Conservation (phyloP, 2,888 invertebrate species). For the Sinopyrophorus schimmeli region DNA sequence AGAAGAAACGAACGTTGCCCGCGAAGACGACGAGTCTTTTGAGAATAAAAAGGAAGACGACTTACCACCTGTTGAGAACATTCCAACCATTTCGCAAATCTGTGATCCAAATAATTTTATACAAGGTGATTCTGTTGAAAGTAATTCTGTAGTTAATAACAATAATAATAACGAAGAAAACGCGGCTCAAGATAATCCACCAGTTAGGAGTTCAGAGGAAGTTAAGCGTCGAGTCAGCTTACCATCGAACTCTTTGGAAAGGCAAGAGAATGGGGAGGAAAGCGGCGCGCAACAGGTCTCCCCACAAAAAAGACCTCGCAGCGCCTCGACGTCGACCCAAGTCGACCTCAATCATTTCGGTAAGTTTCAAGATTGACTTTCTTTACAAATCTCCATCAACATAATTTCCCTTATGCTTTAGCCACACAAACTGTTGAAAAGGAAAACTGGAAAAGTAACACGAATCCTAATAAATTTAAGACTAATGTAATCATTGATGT, state of each 20-base stretch:
- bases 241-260: conserved; percentile 54
- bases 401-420: not conserved
- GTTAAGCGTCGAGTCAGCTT: conserved; percentile 62
- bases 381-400: not conserved
- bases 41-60: conserved; percentile 21
- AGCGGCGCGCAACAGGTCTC: conserved; percentile 57
- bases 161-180: conserved; percentile 24
- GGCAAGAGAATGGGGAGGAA: conserved; percentile 49
- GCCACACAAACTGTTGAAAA: too few relatives aligned
- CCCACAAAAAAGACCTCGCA: conserved; percentile 73
- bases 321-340: conserved; percentile 80
- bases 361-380: too few relatives aligned
- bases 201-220: conserved; percentile 38
- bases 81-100: conserved; percentile 73
- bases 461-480: too few relatives aligned
- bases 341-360: conserved; percentile 85
- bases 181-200: conserved; percentile 5
- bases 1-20: conserved; percentile 21
- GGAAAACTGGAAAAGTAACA: too few relatives aligned
- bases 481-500: too few relatives aligned
- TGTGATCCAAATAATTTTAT: conserved; percentile 68
- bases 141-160: conserved; percentile 28
- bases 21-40: conserved; percentile 19
- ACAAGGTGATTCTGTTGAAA: conserved; percentile 38
- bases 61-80: conserved; percentile 59